Percentiles rank a stretch among this genome's conserved stretches.
Conservation (phyloP, 2,888 invertebrate species). For the Trypoxylon attenuatum region DNA sequence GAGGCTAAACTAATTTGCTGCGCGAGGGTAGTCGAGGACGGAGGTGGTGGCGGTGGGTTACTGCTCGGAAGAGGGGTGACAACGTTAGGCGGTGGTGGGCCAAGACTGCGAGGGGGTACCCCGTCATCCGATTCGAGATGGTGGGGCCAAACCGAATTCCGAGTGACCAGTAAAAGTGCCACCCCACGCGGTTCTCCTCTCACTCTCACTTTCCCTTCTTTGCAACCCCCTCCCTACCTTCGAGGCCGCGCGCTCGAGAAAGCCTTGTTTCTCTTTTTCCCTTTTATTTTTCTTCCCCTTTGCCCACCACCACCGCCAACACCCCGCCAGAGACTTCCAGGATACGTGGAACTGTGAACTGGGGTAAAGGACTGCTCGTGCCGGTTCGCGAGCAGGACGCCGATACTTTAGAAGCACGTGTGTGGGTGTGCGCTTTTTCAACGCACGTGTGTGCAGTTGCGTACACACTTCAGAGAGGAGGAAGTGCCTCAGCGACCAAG, state of each 20-base stretch:
- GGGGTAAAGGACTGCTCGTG: conserved; percentile 61
- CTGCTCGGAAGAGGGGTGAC: conserved; percentile 52
- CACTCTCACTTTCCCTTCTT: conserved; percentile 13
- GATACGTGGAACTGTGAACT: conserved; percentile 58
- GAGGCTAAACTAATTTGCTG: conserved; percentile 64
- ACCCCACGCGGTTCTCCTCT: conserved; percentile 29
- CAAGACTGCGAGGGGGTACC: conserved; percentile 17
- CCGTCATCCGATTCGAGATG: conserved; percentile 40
- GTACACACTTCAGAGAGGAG: conserved; percentile 45
- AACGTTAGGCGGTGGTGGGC: conserved; percentile 37
- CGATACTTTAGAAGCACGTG: conserved; percentile 43
- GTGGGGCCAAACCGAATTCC: conserved; percentile 56
- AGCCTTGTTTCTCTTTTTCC: conserved; percentile 23
- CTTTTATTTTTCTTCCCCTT: conserved; percentile 30
- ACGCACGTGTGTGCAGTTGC: conserved; percentile 57
- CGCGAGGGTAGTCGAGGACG: conserved; percentile 48
- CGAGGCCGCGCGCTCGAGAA: too few species aligned
- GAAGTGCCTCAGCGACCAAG: conserved; percentile 55
- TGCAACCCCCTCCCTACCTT: conserved; percentile 9
- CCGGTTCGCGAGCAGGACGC: conserved; percentile 51
- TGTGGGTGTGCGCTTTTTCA: conserved; percentile 41
- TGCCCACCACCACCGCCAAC: conserved; percentile 33
- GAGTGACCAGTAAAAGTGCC: conserved; percentile 62
- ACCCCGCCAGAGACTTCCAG: conserved; percentile 11
- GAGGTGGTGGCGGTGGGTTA: too few species aligned